Percentiles rank a stretch among this genome's conserved stretches.
These are phyloP conservation scores for Zaprionus lachaisei DNA, from an alignment of 1,140 invertebrate genomes.

Conservation along the genomic window DNA sequence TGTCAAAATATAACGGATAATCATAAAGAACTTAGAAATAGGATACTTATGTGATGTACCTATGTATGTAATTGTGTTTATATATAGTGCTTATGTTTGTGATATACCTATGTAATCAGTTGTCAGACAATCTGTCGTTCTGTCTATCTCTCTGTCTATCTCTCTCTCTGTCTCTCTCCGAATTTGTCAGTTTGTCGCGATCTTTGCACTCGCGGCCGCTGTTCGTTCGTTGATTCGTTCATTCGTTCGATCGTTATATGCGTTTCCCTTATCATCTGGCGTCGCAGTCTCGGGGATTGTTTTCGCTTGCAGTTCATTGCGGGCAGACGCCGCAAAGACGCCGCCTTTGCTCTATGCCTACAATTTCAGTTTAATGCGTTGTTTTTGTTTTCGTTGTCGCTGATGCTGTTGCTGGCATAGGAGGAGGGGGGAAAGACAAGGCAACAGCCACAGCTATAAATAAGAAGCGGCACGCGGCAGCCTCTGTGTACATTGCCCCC, in stretches of 20 bases:
- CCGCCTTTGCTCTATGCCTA: constrained; percentile 14
- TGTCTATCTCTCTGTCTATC: background rate
- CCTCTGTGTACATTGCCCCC: constrained; percentile 42
- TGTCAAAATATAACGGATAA: background rate
- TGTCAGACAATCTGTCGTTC: constrained; percentile 8
- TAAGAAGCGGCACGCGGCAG: constrained; percentile 75
- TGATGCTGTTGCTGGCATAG: constrained; percentile 2
- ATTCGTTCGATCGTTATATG: constrained; percentile 48
- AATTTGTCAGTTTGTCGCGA: constrained; percentile 40
- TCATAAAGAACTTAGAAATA: background rate
- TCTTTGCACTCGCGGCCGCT: constrained; percentile 45
- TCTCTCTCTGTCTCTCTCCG: background rate
- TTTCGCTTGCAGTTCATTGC: constrained; percentile 47
- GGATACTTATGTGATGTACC: background rate
- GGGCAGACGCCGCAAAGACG: constrained; percentile 44
- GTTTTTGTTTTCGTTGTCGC: constrained; percentile 21
- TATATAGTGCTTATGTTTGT: background rate
- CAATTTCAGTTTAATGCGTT: constrained; percentile 5
- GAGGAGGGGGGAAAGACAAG: background rate
- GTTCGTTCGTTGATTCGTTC: constrained; percentile 20
- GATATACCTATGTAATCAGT: background rate
- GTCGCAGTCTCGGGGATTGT: constrained; percentile 6
- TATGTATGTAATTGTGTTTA: background rate
- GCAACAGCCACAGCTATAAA: constrained; percentile 63
- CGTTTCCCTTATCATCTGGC: constrained; percentile 59